These are phyloP conservation scores for Bombus picipes DNA, from an alignment of 1,140 invertebrate genomes.

Conservation along the genomic window DNA sequence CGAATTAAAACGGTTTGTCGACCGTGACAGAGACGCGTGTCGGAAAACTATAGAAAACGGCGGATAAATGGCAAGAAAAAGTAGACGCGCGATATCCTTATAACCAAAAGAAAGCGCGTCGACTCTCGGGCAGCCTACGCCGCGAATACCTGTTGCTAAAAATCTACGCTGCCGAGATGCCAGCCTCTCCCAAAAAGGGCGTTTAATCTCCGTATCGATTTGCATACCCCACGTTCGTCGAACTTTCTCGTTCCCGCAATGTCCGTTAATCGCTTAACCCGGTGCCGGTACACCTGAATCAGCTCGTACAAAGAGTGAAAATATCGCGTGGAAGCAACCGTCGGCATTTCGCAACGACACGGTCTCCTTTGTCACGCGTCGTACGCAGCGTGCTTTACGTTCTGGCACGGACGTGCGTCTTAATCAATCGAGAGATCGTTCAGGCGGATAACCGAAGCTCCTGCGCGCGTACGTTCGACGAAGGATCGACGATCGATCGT, in stretches of 20 bases:
- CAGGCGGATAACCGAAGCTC: not conserved
- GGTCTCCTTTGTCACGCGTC: not conserved
- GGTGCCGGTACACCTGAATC: not conserved
- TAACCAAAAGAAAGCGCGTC: no score
- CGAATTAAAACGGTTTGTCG: no score
- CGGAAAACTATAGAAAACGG: no score
- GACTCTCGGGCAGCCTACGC: no score
- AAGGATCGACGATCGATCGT: constrained; percentile 13
- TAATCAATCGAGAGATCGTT: not conserved
- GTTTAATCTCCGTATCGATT: constrained; percentile 6
- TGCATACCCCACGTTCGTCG: constrained; percentile 2
- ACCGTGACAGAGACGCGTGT: no score
- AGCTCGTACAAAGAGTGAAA: not conserved
- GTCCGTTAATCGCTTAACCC: not conserved
- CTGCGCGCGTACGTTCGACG: no score
- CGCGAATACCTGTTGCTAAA: no score
- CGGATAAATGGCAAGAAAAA: no score
- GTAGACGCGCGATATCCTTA: no score
- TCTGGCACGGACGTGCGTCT: constrained; percentile 4
- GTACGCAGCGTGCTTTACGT: not conserved
- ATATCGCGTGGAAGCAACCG: not conserved
- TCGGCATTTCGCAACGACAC: not conserved
- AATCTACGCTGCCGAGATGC: not conserved
- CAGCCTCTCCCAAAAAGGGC: not conserved
- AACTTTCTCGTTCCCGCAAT: not conserved